Evolutionary conservation across 2,888 invertebrate species (phyloP).

Genomic region (Protodeltote pygarga): DNA sequence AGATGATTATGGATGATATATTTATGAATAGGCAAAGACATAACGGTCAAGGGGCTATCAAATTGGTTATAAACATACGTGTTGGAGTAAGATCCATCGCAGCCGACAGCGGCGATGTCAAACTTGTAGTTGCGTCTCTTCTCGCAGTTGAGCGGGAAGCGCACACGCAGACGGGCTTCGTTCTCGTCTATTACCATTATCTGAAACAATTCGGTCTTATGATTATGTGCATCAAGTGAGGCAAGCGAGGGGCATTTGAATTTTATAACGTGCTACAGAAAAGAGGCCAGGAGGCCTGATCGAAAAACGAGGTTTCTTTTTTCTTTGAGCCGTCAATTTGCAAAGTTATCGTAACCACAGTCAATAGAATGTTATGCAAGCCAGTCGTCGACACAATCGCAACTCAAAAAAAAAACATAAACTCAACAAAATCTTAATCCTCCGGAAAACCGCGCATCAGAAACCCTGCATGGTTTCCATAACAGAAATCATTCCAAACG

Average conservation of each 20-base stretch:
- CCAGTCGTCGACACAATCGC: too few relatives aligned
- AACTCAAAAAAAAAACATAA: too few relatives aligned
- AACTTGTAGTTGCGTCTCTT: slow-evolving; percentile 98
- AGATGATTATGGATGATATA: background rate
- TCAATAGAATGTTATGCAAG: too few relatives aligned
- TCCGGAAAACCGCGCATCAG: too few relatives aligned
- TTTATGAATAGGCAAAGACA: too few relatives aligned
- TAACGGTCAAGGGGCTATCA: background rate
- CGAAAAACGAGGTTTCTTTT: too few relatives aligned
- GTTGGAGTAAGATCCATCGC: slow-evolving; percentile 94
- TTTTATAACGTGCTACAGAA: background rate
- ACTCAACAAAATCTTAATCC: too few relatives aligned
- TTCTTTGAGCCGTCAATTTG: too few relatives aligned
- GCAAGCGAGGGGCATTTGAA: too few relatives aligned
- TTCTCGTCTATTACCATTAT: slow-evolving; percentile 92
- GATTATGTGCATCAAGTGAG: too few relatives aligned
- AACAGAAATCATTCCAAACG: background rate
- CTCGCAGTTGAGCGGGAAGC: slow-evolving; percentile 96
- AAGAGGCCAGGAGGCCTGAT: too few relatives aligned
- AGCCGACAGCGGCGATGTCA: slow-evolving; percentile 97
- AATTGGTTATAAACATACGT: slow-evolving; percentile 84
- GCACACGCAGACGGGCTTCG: slow-evolving; percentile 93
- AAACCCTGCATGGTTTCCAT: background rate
- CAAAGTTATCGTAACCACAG: too few relatives aligned
- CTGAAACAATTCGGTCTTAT: slow-evolving; percentile 61